Conservation (phyloP, 2,888 invertebrate species). For the Meteorus cinctellus region DNA sequence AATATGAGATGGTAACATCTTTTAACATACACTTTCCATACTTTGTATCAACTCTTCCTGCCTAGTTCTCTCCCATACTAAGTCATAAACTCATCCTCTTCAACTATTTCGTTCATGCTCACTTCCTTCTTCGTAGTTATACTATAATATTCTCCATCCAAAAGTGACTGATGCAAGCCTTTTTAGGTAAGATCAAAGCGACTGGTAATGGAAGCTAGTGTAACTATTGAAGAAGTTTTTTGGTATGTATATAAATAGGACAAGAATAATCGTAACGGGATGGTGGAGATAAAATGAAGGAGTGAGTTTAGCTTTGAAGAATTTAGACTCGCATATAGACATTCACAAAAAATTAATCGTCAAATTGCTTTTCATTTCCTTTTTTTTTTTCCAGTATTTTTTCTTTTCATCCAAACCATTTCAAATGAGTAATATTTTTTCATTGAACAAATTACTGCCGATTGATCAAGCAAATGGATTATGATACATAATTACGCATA, state of each 20-base stretch:
- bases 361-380: not conserved
- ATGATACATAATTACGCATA: not conserved
- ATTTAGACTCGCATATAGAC: not conserved
- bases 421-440: constrained; percentile 20
- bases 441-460: constrained; percentile 4
- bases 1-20: constrained; percentile 25
- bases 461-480: constrained; percentile 27
- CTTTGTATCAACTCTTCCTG: not conserved
- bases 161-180: constrained; percentile 55
- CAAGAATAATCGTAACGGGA: constrained; percentile 37
- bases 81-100: not conserved
- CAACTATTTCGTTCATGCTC: constrained; percentile 11
- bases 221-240: constrained; percentile 53
- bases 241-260: constrained; percentile 35
- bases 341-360: constrained; percentile 30
- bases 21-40: not conserved
- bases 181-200: constrained; percentile 55
- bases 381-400: not conserved
- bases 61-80: no score
- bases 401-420: not conserved
- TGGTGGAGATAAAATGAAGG: constrained; percentile 15
- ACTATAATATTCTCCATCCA: constrained; percentile 50
- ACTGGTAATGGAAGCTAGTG: constrained; percentile 54
- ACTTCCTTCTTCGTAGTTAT: not conserved
- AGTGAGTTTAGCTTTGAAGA: constrained; percentile 30